Evolutionary conservation across 2,113 vertebrate genomes (phyloP), one percentile per base, ranked within the genome.

Genomic region (Rhinolophus ferrumequinum): DNA sequence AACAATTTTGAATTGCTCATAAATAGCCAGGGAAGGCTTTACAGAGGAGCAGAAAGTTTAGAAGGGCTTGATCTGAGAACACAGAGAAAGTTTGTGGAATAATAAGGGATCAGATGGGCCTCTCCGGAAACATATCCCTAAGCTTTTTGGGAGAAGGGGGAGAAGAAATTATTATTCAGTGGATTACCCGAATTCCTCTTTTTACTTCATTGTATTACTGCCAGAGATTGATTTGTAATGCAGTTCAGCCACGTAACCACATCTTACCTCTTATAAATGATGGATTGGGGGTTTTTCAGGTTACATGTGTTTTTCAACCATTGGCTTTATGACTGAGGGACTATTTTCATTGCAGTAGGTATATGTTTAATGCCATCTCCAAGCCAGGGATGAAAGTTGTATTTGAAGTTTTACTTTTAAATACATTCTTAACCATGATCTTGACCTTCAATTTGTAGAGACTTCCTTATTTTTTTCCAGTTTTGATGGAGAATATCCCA

Each of bases 321-420:
- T 93, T 47, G 72, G 70, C 19, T 54, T 73, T n/a, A 94, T 76
- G 38, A 84, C 44, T 82, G 24, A 89, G 35, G 35, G 33, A 69
- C 28, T 96, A 54, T 81, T 91, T 96, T 88, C 38, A 88, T 26
- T 93, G 38, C 19, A 60, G 15, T 66, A 85, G 95, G 50, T 93
- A 8, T 60, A 69, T 64, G 18, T 76, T 70, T 85, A 44, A 91
- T 75, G 26, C 60, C 33, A 47, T 73, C 21, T 54, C 44, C 67
- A 95, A 93, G 58, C 52, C 60, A 90, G 35, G 50, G 60, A 54
- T 85, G 73, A 86, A 92, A 75, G 2, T 58, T 91, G 85, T 95
- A 90, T 64, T 95, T 96, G 50, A 94, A 93, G 47, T 91, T 62
- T 90, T 76, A 70, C 19, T 81, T 87, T 83, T 84, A n/a, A 92